Base-by-base conservation (phyloP, 2,113 vertebrate genomes). In the Turdus rufiventris region DNA sequence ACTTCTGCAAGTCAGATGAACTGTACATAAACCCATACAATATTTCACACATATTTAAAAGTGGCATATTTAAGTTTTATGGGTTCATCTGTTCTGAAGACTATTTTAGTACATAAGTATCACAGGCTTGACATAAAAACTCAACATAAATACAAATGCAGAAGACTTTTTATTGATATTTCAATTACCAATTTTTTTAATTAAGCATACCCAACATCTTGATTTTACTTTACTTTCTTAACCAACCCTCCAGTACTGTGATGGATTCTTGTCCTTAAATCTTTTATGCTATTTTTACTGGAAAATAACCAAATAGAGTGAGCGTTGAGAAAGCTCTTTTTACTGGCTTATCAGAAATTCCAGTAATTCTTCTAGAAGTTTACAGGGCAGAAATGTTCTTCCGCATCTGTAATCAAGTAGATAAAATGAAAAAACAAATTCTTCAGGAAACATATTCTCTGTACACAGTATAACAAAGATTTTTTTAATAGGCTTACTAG, bases 281-380 rank as follows among this genome's bases (percentile, higher is more conserved):
- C 38, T 93, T 91, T 86, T 75, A 50, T 40, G 13, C 14, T 91
- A 14, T 68, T 96, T 96, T 96, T 85, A 92, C 81, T 90, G 57
- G 23, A 92, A 90, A 91, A 85, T 78, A 33, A 83, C 66, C 70
- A 87, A 40, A 67, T 2, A 92, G 63, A 91, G 23, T 42, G 71
- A 88, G 40, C 73, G 6, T 28, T 91, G 68, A 33, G 72, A 94
- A 93, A 91, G 28, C 21, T 47, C 33, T 79, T 87, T 89, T 40
- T 53, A 72, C 42, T 84, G 74, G 29, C 91, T 96, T 93, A 93
- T 95, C 60, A 88, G 48, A 95, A 85, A 95, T 93, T 90, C 53
- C 83, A 93, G 36, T 76, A 87, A 92, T 97, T 96, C 92, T 83
- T 93, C 88, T 29, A 84, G 38, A 85, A 28, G 42, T 89, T 96